Base-by-base conservation (phyloP, 1,140 invertebrate species). In the Macrobrachium rosenbergii region DNA sequence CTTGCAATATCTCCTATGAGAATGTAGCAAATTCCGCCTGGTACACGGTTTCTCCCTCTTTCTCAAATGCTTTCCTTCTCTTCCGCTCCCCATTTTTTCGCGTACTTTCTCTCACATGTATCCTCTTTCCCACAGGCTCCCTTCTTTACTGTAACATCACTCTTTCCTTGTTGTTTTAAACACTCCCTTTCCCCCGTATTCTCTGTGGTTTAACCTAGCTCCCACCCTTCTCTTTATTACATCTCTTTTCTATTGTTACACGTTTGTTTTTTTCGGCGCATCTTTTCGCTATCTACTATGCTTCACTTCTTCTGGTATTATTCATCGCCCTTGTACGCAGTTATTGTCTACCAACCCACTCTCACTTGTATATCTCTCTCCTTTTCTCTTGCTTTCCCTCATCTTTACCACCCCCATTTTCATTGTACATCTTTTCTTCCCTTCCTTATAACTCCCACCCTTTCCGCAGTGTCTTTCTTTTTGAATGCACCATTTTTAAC, bases 341-440 rank as follows among this genome's bases (percentile, higher is more conserved):
- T 64, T 17, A 19, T n/a, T 69, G 10, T 69, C 2, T 69, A 69
- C 16, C 28, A 8, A 0, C 64, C 64, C 14, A n/a, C 8, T 16
- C 28, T 28, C 8, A 0, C 28, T 28, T 69, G 5, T 0, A n/a
- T 67, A n/a, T 67, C 23, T 75, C 23, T 75, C 28, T 75, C 72
- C 52, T 52, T 75, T 52, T 75, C 72, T 75, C 28, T 75, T n/a
- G 37, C 28, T 37, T 52, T 43, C 72, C 37, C 72, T 75, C 21
- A 23, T 52, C 52, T 52, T 28, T 52, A 23, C 19, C 7, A 17
- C 19, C 72, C 5, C 72, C 7, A 37, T 52, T 12, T 12, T 12
- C 7, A 2, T 37, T 37, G 28, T 3, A 37, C 28, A 37, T 37
- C 3, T 37, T 52, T 52, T 52, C 12, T 52, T 52, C 52, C 6